Evolutionary conservation across 2,888 invertebrate genomes (phyloP).

Genomic region (Drosophila nr. perissopoda): DNA sequence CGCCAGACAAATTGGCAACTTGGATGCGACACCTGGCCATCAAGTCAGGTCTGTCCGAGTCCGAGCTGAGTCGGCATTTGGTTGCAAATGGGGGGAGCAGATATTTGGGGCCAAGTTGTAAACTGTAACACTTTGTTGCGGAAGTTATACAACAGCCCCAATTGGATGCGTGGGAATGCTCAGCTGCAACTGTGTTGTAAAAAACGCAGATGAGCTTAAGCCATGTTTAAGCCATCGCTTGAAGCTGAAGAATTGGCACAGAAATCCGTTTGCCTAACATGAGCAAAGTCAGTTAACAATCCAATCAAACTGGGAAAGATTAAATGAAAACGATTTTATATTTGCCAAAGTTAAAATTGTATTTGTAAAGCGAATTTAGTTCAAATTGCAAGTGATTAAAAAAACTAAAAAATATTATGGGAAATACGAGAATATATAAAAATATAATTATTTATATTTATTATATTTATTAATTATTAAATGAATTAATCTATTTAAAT

Average conservation of each 20-base stretch:
- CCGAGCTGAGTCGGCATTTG: slow-evolving; percentile 23
- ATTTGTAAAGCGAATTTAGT: not conserved
- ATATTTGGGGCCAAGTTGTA: not conserved
- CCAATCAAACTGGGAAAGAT: not conserved
- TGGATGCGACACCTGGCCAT: slow-evolving; percentile 14
- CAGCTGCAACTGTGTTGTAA: not conserved
- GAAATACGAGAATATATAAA: not conserved
- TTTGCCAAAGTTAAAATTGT: not conserved
- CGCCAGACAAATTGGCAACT: slow-evolving; percentile 43
- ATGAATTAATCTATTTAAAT: not conserved
- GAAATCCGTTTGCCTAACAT: not conserved
- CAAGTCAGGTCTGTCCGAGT: not conserved
- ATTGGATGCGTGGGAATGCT: slow-evolving; percentile 15
- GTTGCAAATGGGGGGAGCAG: slow-evolving; percentile 7
- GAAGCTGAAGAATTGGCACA: not conserved
- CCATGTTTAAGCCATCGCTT: not conserved
- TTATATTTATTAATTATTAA: too few relatives aligned
- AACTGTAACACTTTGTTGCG: slow-evolving; percentile 7
- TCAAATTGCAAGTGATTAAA: not conserved
- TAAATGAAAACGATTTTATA: not conserved
- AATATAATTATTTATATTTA: too few relatives aligned
- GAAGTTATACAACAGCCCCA: slow-evolving; percentile 34
- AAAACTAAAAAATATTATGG: not conserved
- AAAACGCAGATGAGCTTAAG: not conserved
- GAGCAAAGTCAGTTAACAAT: not conserved